These are phyloP conservation scores for Lagria hirta DNA, from an alignment of 2,888 invertebrate genomes.

Conservation along the genomic window DNA sequence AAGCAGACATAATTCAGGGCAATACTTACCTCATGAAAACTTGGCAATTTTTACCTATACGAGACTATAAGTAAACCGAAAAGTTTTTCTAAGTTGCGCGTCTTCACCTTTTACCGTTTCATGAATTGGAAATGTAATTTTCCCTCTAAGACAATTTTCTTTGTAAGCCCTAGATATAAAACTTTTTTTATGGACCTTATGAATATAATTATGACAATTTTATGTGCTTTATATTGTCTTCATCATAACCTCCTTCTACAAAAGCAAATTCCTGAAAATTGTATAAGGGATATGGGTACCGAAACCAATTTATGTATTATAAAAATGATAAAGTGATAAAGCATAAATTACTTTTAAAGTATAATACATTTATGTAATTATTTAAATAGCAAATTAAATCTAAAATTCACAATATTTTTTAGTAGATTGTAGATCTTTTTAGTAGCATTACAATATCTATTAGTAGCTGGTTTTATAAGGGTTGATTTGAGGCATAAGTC, in stretches of 20 bases:
- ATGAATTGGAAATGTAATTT: constrained; percentile 54
- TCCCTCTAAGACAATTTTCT: constrained; percentile 44
- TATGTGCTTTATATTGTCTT: constrained; percentile 34
- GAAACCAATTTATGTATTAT: too few species aligned
- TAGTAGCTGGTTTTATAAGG: too few species aligned
- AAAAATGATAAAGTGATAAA: neutral
- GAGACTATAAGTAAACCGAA: too few species aligned
- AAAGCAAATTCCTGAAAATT: neutral
- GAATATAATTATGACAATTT: constrained; percentile 46
- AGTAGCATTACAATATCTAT: too few species aligned
- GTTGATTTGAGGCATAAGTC: too few species aligned
- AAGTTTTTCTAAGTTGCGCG: constrained; percentile 23
- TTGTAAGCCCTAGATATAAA: constrained; percentile 45
- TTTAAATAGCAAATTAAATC: neutral
- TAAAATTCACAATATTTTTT: too few species aligned
- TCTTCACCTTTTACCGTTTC: constrained; percentile 38
- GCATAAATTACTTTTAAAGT: neutral
- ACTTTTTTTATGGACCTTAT: constrained; percentile 46
- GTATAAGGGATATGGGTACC: neutral
- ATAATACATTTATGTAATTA: neutral
- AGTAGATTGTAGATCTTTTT: too few species aligned
- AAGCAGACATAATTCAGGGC: constrained; percentile 24
- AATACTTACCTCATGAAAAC: constrained; percentile 25
- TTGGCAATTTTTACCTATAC: constrained; percentile 25
- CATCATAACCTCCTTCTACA: constrained; percentile 17